A percentile compares a stretch with the other conserved stretches of the same genome.
phyloP scores from a whole-genome alignment of 2,113 vertebrate species.

The Oncorhynchus keta region DNA sequence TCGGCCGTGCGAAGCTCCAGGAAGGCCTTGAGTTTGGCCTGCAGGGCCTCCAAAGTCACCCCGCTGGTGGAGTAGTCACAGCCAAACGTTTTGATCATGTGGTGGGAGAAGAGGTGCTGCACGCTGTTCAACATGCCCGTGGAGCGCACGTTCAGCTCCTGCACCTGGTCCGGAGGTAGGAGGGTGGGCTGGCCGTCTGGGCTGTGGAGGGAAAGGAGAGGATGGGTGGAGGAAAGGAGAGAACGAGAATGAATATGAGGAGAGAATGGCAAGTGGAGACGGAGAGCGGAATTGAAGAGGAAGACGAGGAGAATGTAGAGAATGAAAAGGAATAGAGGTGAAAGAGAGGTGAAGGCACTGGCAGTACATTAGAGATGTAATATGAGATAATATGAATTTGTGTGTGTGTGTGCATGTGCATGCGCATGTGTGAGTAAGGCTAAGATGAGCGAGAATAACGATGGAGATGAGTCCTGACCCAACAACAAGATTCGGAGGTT shows the following conservation, averaged over 20 bases:
- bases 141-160: slow-evolving; percentile 88
- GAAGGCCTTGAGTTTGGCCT: slow-evolving; percentile 87
- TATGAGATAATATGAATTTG: neutral
- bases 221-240: neutral
- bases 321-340: neutral
- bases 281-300: neutral
- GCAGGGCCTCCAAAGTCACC: slow-evolving; percentile 83
- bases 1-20: slow-evolving; percentile 91
- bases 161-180: slow-evolving; percentile 88
- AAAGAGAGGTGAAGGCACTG: neutral
- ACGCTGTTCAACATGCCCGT: slow-evolving; percentile 90
- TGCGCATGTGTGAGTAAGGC: neutral
- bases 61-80: slow-evolving; percentile 97
- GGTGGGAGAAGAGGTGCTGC: slow-evolving; percentile 94
- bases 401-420: neutral
- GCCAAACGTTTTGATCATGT: slow-evolving; percentile 93
- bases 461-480: neutral
- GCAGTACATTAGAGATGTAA: neutral
- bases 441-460: too few relatives aligned
- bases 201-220: slow-evolving; percentile 58
- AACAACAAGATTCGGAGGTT: slow-evolving; percentile 7
- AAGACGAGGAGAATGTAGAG: slow-evolving; percentile 14
- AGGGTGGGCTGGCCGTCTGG: slow-evolving; percentile 87
- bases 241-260: slow-evolving; percentile 2
- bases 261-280: slow-evolving; percentile 8